Evolutionary conservation across 2,797 vertebrate species (phyloP).

Genomic region (Calcarius lapponicus): DNA sequence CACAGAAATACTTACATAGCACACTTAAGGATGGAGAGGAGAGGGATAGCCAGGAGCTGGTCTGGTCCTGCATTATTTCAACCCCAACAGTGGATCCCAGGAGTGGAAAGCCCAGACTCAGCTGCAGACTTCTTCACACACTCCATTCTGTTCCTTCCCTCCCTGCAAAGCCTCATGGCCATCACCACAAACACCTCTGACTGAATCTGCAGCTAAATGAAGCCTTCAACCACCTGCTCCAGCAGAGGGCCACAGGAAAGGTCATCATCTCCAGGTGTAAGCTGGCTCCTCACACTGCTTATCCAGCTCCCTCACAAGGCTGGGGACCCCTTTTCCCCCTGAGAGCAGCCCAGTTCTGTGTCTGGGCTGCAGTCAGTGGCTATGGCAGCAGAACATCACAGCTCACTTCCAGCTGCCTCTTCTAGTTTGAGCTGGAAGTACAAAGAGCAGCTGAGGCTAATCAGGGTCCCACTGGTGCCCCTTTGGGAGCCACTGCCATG

Average conservation of each 20-base stretch:
- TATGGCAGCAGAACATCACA: neutral
- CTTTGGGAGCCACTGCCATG: neutral
- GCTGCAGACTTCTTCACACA: neutral
- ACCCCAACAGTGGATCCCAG: neutral
- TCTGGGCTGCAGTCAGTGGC: neutral
- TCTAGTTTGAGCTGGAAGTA: neutral
- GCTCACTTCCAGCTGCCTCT: neutral
- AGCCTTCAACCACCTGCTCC: slow-evolving; percentile 11
- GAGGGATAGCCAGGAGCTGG: neutral
- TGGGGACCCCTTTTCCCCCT: neutral
- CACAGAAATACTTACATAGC: neutral
- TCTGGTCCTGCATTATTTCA: neutral
- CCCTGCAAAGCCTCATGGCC: neutral
- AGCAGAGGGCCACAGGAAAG: slow-evolving; percentile 39
- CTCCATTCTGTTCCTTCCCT: neutral
- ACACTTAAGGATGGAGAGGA: neutral
- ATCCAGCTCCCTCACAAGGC: neutral
- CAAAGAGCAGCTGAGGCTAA: neutral
- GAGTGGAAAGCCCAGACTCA: neutral
- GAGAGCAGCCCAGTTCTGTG: neutral
- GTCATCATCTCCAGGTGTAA: neutral
- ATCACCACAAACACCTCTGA: neutral
- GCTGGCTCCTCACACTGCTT: neutral
- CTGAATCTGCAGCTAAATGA: slow-evolving; percentile 25
- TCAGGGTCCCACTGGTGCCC: no score